phyloP scores from a whole-genome alignment of 2,113 vertebrate species.

The Cyanistes caeruleus region DNA sequence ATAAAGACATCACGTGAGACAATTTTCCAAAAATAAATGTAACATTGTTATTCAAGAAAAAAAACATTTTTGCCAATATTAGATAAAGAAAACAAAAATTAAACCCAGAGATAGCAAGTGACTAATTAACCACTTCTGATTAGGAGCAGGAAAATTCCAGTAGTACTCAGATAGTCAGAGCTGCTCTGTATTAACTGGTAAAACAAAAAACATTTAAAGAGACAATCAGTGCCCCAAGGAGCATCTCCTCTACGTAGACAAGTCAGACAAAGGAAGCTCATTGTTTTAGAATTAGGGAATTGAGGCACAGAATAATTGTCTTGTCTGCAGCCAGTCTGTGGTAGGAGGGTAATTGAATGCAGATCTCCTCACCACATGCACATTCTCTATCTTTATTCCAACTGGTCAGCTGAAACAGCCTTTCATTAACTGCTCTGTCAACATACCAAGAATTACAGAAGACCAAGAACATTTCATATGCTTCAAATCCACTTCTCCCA shows the following conservation, averaged over 20 bases:
- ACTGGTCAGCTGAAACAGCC: conserved; percentile 54
- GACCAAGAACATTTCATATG: background rate
- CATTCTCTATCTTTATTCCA: conserved; percentile 28
- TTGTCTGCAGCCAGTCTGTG: conserved; percentile 45
- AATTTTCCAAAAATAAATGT: background rate
- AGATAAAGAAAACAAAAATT: background rate
- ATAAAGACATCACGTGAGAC: background rate
- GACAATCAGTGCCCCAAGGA: background rate
- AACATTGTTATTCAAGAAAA: background rate
- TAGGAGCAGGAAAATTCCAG: background rate
- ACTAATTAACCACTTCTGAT: conserved; percentile 10
- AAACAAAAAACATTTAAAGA: background rate
- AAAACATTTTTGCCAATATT: background rate
- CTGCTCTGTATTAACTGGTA: background rate
- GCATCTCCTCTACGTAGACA: background rate
- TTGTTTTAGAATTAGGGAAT: conserved; percentile 52
- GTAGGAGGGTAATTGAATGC: conserved; percentile 30
- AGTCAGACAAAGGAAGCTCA: conserved; percentile 19
- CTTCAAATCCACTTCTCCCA: conserved; percentile 24
- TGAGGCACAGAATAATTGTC: conserved; percentile 31
- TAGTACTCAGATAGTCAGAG: background rate
- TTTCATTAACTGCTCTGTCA: conserved; percentile 60
- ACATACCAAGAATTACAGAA: conserved; percentile 50
- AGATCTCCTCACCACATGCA: conserved; percentile 46
- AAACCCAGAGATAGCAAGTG: background rate